Percentiles rank a stretch among this genome's conserved stretches.
Evolutionary conservation across 2,113 vertebrate species (phyloP).

Genomic region (Sardina pilchardus): DNA sequence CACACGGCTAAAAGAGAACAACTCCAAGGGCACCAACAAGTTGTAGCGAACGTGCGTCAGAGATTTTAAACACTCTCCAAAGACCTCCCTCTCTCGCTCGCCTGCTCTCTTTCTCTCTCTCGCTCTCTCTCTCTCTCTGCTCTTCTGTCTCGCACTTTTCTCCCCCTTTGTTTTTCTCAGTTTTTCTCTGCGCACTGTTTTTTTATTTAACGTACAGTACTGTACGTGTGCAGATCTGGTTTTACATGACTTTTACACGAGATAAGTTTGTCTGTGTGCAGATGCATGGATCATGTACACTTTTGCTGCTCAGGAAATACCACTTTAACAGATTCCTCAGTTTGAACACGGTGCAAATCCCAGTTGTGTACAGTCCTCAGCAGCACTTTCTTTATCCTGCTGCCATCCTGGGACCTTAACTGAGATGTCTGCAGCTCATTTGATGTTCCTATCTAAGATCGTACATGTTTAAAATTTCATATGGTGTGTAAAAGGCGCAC

Average conservation of each 20-base stretch:
- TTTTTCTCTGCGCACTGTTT: not conserved
- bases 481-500: not conserved
- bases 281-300: not conserved
- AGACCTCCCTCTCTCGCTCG: not conserved
- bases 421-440: too few relatives aligned
- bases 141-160: not conserved
- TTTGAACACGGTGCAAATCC: not conserved
- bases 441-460: not conserved
- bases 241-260: not conserved
- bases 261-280: not conserved
- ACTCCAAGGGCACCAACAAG: constrained; percentile 5
- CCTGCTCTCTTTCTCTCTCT: not conserved
- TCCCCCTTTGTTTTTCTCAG: not conserved
- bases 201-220: not conserved
- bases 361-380: not conserved
- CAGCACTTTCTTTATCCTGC: too few relatives aligned
- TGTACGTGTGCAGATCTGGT: not conserved
- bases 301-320: not conserved
- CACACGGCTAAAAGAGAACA: not conserved
- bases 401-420: too few relatives aligned
- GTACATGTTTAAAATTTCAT: not conserved
- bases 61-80: constrained; percentile 17
- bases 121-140: not conserved
- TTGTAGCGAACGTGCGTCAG: constrained; percentile 13
- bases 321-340: too few relatives aligned